phyloP scores from a whole-genome alignment of 2,888 invertebrate species.

The Thymelicus sylvestris region DNA sequence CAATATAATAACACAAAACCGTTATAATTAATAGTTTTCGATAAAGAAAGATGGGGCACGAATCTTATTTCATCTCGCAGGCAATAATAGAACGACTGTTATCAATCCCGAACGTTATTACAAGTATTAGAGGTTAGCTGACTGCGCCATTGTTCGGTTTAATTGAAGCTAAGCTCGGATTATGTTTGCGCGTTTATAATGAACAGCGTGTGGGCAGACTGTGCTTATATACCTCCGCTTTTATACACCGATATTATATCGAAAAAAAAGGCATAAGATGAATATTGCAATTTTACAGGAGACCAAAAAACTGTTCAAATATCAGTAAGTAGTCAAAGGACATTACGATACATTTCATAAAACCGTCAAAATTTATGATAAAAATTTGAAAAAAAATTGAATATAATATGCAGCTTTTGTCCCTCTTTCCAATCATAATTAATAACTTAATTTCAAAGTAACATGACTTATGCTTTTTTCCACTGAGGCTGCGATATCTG shows the following conservation, averaged over 20 bases:
- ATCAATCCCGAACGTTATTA: conserved; percentile 15
- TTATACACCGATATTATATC: neutral
- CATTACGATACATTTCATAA: too few relatives aligned
- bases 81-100: neutral
- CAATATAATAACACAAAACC: neutral
- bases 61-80: neutral
- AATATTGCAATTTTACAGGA: too few relatives aligned
- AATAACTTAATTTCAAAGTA: too few relatives aligned
- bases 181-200: conserved; percentile 3
- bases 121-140: conserved; percentile 8
- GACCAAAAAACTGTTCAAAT: too few relatives aligned
- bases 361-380: too few relatives aligned
- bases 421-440: too few relatives aligned
- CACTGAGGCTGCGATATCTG: too few relatives aligned
- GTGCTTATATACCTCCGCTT: neutral
- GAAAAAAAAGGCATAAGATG: too few relatives aligned
- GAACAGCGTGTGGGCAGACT: neutral
- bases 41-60: neutral
- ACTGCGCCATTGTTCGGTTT: conserved; percentile 9
- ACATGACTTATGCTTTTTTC: too few relatives aligned
- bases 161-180: conserved; percentile 10
- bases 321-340: too few relatives aligned
- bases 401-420: too few relatives aligned
- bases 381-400: too few relatives aligned
- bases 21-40: neutral